Conservation (phyloP, 2,797 vertebrate species). For the Rhinatrema bivittatum region DNA sequence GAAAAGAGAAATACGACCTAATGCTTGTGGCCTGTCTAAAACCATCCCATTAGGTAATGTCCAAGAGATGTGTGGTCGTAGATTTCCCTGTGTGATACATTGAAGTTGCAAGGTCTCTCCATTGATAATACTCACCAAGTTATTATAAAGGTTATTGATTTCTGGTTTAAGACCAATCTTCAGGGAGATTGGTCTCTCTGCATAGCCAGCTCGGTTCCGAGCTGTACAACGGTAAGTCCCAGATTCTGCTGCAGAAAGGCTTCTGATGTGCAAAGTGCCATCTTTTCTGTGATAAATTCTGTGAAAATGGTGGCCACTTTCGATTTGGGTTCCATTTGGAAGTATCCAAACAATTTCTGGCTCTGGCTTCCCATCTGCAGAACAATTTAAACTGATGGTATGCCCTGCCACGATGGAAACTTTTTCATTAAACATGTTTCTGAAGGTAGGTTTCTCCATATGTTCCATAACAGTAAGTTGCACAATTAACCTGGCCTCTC, state of each 20-base stretch:
- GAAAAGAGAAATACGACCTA: constrained; percentile 67
- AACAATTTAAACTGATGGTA: constrained; percentile 77
- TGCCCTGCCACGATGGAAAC: constrained; percentile 63
- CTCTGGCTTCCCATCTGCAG: constrained; percentile 47
- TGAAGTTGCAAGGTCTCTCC: constrained; percentile 75
- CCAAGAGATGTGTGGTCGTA: constrained; percentile 60
- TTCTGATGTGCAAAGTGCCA: constrained; percentile 72
- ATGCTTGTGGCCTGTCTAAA: constrained; percentile 62
- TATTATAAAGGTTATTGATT: constrained; percentile 56
- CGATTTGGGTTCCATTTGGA: constrained; percentile 66
- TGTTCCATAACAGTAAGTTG: constrained; percentile 63
- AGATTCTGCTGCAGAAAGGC: constrained; percentile 60
- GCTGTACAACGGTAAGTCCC: constrained; percentile 79
- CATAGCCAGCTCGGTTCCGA: constrained; percentile 49
- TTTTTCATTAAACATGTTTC: constrained; percentile 50
- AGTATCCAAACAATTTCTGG: constrained; percentile 72
- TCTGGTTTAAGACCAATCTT: constrained; percentile 65
- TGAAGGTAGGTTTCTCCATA: constrained; percentile 47
- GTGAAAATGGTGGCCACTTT: constrained; percentile 45
- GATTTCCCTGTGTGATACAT: constrained; percentile 53
- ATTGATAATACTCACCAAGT: constrained; percentile 66
- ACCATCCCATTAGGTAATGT: constrained; percentile 72
- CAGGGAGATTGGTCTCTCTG: constrained; percentile 65
- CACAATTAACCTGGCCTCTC: constrained; percentile 70
- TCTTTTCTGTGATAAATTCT: constrained; percentile 68